Evolutionary conservation across 2,888 invertebrate genomes (phyloP).

Genomic region (Eupithecia subumbrata): DNA sequence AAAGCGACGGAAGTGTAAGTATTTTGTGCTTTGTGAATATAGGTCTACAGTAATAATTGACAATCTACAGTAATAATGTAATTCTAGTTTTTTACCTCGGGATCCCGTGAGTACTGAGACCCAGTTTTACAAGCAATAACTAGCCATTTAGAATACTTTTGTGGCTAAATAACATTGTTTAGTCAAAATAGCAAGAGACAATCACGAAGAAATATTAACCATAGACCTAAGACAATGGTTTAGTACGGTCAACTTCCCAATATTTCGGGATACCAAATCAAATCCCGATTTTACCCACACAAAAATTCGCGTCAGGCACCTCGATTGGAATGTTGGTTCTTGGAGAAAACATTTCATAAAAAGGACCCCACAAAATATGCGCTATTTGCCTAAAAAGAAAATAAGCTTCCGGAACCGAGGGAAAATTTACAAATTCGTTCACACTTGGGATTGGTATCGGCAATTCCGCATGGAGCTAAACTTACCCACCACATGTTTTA

Average conservation of each 20-base stretch:
- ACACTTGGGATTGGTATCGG: constrained; percentile 42
- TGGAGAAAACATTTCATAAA: constrained; percentile 41
- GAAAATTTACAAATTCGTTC: constrained; percentile 45
- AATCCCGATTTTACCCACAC: constrained; percentile 14
- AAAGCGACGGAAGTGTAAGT: no score
- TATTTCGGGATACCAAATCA: constrained; percentile 19
- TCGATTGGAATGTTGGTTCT: constrained; percentile 34
- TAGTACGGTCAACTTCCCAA: not conserved
- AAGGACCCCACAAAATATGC: constrained; percentile 40
- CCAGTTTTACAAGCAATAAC: not conserved
- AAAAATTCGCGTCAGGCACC: constrained; percentile 39
- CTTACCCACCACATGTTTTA: constrained; percentile 43
- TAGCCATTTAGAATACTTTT: not conserved
- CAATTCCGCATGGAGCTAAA: constrained; percentile 36
- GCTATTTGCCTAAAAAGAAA: constrained; percentile 45
- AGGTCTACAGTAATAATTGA: no score
- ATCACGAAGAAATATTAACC: not conserved
- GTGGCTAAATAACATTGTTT: not conserved
- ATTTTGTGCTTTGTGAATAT: no score
- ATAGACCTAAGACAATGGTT: not conserved
- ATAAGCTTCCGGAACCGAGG: constrained; percentile 36
- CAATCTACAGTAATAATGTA: no score
- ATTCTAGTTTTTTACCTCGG: no score
- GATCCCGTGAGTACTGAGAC: no score
- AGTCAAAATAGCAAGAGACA: no score